Conservation (phyloP, 2,797 vertebrate genomes). For the Gambelia wislizenii region DNA sequence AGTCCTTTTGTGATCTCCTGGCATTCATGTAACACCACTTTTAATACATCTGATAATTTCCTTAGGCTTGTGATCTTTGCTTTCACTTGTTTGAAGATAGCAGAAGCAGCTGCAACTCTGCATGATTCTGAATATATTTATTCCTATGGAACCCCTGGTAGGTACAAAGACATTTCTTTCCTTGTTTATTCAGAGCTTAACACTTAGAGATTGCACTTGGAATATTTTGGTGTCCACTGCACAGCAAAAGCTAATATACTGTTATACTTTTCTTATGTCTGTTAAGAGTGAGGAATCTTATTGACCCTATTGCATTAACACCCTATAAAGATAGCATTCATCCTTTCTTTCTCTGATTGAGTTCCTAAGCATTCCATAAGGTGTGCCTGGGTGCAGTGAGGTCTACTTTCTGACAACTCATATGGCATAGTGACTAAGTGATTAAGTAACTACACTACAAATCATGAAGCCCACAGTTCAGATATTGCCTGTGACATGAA, state of each 20-base stretch:
- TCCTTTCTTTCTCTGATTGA: background rate
- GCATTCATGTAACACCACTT: too few species aligned
- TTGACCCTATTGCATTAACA: background rate
- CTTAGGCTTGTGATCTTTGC: background rate
- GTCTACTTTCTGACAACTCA: background rate
- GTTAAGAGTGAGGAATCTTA: background rate
- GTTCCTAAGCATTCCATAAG: background rate
- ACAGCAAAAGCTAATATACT: background rate
- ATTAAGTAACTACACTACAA: background rate
- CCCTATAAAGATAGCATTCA: background rate
- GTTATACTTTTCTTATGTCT: background rate
- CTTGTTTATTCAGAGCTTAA: conserved; percentile 18
- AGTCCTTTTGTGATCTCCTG: too few species aligned
- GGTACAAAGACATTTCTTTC: background rate
- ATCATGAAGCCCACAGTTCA: background rate
- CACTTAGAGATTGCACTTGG: conserved; percentile 15
- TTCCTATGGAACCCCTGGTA: background rate
- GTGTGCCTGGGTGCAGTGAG: background rate
- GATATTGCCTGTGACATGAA: background rate
- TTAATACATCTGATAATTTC: too few species aligned
- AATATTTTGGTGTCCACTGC: background rate
- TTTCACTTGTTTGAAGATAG: background rate
- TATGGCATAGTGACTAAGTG: background rate
- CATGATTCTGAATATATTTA: conserved; percentile 5
- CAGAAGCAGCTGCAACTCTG: background rate